Percentiles rank a stretch among this genome's conserved stretches.
phyloP scores from a whole-genome alignment of 2,113 vertebrate species.

The Glaucomys volans region DNA sequence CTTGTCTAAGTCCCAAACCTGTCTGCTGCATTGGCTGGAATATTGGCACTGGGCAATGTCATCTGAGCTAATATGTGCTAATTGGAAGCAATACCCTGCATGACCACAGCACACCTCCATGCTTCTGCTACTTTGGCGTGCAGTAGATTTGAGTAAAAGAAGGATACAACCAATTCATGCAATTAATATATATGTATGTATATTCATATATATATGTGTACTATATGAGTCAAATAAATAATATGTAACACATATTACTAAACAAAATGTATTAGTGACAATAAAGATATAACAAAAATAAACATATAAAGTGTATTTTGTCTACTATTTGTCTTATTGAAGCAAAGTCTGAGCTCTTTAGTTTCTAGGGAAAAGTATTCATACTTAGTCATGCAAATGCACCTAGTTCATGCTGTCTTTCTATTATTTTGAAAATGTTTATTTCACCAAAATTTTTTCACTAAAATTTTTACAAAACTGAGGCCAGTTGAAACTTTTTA shows the following conservation, averaged over 20 bases:
- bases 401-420: background rate
- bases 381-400: background rate
- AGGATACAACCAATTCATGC: background rate
- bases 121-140: background rate
- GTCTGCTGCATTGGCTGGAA: background rate
- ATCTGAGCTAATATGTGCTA: background rate
- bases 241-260: background rate
- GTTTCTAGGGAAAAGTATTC: background rate
- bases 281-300: background rate
- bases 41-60: background rate
- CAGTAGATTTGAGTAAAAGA: background rate
- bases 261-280: background rate
- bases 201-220: background rate
- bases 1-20: slow-evolving; percentile 1
- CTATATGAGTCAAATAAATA: background rate
- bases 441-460: background rate
- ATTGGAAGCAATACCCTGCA: background rate
- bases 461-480: background rate
- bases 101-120: too few relatives aligned
- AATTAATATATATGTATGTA: background rate
- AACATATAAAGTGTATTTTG: background rate
- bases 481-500: background rate
- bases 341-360: background rate
- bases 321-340: background rate
- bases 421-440: background rate